Conservation (phyloP, 2,113 vertebrate species). For the Xenotilapia flavipinnis region DNA sequence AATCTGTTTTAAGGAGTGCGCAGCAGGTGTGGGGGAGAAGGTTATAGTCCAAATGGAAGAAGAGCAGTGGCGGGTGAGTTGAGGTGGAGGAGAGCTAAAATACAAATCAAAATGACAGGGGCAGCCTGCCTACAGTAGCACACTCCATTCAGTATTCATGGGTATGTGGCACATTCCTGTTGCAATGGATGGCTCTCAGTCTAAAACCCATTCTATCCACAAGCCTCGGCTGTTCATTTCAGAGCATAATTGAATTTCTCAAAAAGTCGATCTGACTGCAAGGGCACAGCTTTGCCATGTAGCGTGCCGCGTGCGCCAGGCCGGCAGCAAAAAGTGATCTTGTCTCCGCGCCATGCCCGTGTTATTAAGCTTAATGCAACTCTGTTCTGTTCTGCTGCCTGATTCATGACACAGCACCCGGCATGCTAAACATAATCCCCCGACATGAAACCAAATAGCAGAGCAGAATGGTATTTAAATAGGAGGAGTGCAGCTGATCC, state of each 20-base stretch:
- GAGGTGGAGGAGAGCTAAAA: background rate
- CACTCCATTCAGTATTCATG: slow-evolving; percentile 55
- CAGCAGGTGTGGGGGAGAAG: slow-evolving; percentile 5
- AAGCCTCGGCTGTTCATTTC: slow-evolving; percentile 44
- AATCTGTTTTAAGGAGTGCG: slow-evolving; percentile 10
- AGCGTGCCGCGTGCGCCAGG: background rate
- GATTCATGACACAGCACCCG: slow-evolving; percentile 56
- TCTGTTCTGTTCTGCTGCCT: slow-evolving; percentile 26
- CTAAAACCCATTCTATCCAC: slow-evolving; percentile 20
- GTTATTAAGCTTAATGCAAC: slow-evolving; percentile 37
- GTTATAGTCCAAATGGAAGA: slow-evolving; percentile 33
- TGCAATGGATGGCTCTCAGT: slow-evolving; percentile 37
- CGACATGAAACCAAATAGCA: slow-evolving; percentile 50
- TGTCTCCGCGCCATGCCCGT: background rate
- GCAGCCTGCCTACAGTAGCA: slow-evolving; percentile 39
- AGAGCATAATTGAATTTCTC: slow-evolving; percentile 47
- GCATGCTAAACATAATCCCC: slow-evolving; percentile 54
- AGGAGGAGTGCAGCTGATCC: slow-evolving; percentile 54
- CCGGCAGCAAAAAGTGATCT: background rate
- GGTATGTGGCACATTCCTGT: slow-evolving; percentile 47
- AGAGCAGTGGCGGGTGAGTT: background rate
- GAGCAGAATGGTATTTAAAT: slow-evolving; percentile 54
- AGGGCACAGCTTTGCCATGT: slow-evolving; percentile 16
- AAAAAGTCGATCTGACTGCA: slow-evolving; percentile 31
- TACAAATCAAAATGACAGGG: slow-evolving; percentile 55